Evolutionary conservation across 2,888 invertebrate genomes (phyloP).

Genomic region (Agrotis segetum): DNA sequence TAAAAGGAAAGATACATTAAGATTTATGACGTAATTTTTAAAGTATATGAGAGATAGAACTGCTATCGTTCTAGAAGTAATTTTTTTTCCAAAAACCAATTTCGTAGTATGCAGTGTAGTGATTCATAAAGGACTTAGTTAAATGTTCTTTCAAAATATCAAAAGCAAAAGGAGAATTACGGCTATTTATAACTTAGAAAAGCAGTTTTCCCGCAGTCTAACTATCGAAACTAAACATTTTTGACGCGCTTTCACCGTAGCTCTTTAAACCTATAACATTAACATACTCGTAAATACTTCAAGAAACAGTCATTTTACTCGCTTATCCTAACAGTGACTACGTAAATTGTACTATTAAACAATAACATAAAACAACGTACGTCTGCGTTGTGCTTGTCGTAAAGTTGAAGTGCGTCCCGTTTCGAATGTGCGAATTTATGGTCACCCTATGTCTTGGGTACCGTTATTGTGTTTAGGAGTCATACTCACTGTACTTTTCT

Average conservation of each 20-base stretch:
- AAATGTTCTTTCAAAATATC: neutral
- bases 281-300: constrained; percentile 53
- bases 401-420: constrained; percentile 55
- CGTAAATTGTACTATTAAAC: constrained; percentile 57
- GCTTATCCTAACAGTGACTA: constrained; percentile 36
- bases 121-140: neutral
- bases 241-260: constrained; percentile 43
- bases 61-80: neutral
- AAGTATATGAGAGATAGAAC: no score
- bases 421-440: constrained; percentile 60
- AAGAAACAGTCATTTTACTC: constrained; percentile 36
- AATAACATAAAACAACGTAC: constrained; percentile 50
- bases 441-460: constrained; percentile 42
- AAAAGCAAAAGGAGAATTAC: neutral
- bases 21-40: no score
- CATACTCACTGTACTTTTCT: constrained; percentile 33
- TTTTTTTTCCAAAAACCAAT: neutral
- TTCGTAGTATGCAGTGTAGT: neutral
- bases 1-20: neutral
- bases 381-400: constrained; percentile 43
- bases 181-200: constrained; percentile 41
- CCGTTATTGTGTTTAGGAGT: constrained; percentile 58
- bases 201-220: constrained; percentile 27
- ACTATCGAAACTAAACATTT: constrained; percentile 35
- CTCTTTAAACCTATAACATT: constrained; percentile 45